Base-by-base conservation (phyloP, 2,113 vertebrate genomes). In the Plestiodon gilberti region DNA sequence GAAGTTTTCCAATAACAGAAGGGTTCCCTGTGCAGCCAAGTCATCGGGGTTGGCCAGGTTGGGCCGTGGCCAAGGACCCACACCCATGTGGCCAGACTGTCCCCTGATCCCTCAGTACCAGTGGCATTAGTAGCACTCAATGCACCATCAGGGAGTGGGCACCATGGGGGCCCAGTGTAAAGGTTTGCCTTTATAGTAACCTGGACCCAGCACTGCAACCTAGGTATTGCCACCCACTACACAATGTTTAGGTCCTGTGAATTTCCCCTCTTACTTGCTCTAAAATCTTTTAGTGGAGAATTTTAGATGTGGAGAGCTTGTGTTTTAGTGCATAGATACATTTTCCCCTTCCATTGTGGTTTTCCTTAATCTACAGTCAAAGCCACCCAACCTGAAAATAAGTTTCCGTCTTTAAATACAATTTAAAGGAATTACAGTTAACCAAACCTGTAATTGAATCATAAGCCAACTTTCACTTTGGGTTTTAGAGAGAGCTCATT, bases 351-450 rank as follows among this genome's bases (percentile, higher is more conserved):
- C 62, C 71, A 74, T 67, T 62, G 65, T 80, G 65, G 3, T 79
- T 35, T 76, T 73, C 52, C 85, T 86, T 89, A 89, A 64, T 87
- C 40, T 78, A 79, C 43, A 82, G 87, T 64, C 87, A 89, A 89
- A 87, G 20, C 28, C 1, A 74, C 84, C 88, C 79, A 82, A 78
- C 55, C 14, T 77, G 52, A 86, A 88, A 84, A 77, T 78, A 80
- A 40, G 7, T 28, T 78, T 91, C 92, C 9, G 6, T 91, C 23
- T 87, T 76, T 87, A 52, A 69, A 14, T 89, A 87, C 75, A 75
- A n/a, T n/a, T n/a, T n/a, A 89, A 71, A 4, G 84, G 2, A n/a
- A 33, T 43, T 80, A 79, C 28, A 71, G 22, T 82, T 67, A 88
- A 90, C 30, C 64, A 74, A 92, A 81, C 67, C 33, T 65, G 1